phyloP scores from a whole-genome alignment of 2,888 invertebrate genomes.

The Tipula confusa region DNA sequence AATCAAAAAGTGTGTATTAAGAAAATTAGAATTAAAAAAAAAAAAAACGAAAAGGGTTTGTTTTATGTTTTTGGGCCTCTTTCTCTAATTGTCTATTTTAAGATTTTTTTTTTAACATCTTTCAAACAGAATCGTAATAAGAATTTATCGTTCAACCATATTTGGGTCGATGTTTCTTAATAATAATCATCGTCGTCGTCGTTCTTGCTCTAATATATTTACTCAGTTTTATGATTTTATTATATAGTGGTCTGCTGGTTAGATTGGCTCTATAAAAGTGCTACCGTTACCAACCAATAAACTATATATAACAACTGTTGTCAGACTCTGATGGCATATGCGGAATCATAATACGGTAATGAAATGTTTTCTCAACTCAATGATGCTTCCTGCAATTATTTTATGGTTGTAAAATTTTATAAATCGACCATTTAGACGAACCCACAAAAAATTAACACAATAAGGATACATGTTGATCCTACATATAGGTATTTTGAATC shows the following conservation, averaged over 20 bases:
- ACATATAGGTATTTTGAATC: no score
- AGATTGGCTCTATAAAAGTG: background rate
- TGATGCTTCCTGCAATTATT: background rate
- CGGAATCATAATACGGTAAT: background rate
- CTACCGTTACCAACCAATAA: no score
- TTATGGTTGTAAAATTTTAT: background rate
- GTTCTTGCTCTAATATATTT: background rate
- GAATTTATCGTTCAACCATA: slow-evolving; percentile 20
- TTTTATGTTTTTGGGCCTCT: background rate
- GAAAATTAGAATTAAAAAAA: background rate
- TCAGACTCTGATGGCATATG: background rate
- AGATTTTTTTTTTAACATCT: background rate
- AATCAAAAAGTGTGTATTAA: slow-evolving; percentile 12
- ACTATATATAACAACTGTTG: background rate
- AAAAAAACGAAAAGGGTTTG: slow-evolving; percentile 12
- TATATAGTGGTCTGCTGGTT: background rate
- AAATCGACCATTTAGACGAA: background rate
- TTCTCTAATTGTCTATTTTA: background rate
- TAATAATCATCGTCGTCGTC: background rate
- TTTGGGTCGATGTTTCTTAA: slow-evolving; percentile 20
- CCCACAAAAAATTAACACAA: background rate
- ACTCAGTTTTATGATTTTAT: background rate
- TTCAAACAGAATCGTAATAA: background rate
- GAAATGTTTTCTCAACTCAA: background rate
- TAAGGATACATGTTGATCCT: background rate